Evolutionary conservation across 2,113 vertebrate species (phyloP).

Genomic region (Mus musculus): GRCm39 chr1:175999001-175999500

Average conservation of each 20-base stretch:
- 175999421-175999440: background rate
- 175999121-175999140: background rate
- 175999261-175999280: background rate
- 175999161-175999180: background rate
- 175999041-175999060: background rate
- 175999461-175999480: background rate
- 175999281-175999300: background rate
- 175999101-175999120: background rate
- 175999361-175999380: background rate
- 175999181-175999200: constrained; percentile 4
- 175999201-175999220: background rate
- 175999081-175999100: background rate
- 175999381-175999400: background rate
- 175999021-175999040: background rate
- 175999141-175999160: background rate
- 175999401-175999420: no score
- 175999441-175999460: background rate
- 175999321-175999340: background rate
- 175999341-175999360: background rate
- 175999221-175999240: background rate
- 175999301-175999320: background rate
- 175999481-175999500: background rate
- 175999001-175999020: background rate
- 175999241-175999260: background rate
- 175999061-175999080: background rate